phyloP scores from a whole-genome alignment of 2,888 invertebrate genomes.

The Volucella zonaria region DNA sequence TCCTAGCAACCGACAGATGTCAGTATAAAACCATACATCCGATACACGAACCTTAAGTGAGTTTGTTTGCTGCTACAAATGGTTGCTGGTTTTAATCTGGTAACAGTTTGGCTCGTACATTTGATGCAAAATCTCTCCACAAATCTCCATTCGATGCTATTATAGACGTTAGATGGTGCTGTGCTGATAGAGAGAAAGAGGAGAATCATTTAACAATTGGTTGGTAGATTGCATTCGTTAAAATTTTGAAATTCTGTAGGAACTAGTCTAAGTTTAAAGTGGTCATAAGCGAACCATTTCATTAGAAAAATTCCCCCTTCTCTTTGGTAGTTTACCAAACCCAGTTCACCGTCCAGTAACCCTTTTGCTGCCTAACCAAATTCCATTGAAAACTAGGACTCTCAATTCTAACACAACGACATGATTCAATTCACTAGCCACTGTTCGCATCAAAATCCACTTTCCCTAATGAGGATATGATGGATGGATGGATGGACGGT shows the following conservation, averaged over 20 bases:
- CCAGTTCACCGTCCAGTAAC: not conserved
- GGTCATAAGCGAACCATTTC: too few species aligned
- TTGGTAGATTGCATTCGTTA: too few species aligned
- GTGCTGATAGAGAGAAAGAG: not conserved
- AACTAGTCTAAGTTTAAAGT: too few species aligned
- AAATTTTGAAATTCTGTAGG: too few species aligned
- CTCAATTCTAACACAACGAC: not conserved
- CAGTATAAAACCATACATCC: fast-evolving
- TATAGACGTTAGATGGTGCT: not conserved
- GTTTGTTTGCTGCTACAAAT: not conserved
- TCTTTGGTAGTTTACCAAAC: not conserved
- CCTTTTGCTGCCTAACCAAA: not conserved
- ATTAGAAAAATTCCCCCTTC: too few species aligned
- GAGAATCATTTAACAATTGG: not conserved
- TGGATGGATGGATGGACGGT: conserved; percentile 41
- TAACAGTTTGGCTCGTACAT: conserved; percentile 4
- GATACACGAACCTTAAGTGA: not conserved
- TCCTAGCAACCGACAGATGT: not conserved
- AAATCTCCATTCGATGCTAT: not conserved
- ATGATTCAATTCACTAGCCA: conserved; percentile 31
- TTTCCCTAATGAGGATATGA: conserved; percentile 70
- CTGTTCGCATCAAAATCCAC: conserved; percentile 60
- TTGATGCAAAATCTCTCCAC: not conserved
- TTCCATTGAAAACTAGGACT: conserved; percentile 2
- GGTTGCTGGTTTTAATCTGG: not conserved